Evolutionary conservation across 2,113 vertebrate genomes (phyloP), one percentile per base, ranked within the genome.

Genomic region (Asarcornis scutulata): DNA sequence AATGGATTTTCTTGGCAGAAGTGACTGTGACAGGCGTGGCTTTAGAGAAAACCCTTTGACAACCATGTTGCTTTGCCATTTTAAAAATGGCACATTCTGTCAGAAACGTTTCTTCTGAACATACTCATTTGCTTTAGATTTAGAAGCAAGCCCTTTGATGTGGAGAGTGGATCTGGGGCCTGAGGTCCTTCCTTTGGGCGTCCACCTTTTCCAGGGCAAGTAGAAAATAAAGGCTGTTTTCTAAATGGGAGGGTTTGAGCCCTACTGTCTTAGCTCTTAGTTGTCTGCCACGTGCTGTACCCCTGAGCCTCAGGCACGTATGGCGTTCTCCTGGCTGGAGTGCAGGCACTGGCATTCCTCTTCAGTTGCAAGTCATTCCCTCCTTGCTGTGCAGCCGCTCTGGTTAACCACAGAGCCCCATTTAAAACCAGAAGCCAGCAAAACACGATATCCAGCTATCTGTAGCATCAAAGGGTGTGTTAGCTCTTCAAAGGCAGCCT

Each of bases 1-100:
- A 85, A 52, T 38, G 34, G 46, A 53, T 92, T 90, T 87, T 71
- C 66, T 84, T 93, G 93, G 85, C 72, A 88, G 42, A 82, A 42
- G 36, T 94, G 29, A 32, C 66, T 62, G 6, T 23, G n/a, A 36
- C 31, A 71, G 48, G 71, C 0, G 0, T 93, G 77, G 56, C 63
- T 83, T 76, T 55, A 67, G 60, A 53, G 63, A 12, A 91, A 77
- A 18, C 46, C 34, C 27, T 83, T 67, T 80, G 63, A 32, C 55
- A 83, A 38, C 32, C 5, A 15, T 0, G 0, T 69, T 69, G 69
- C 0, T 0, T 62, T 83, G 46, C 63, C 64, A 23, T 88, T 93
- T 95, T 31, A 4, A 62, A 92, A 93, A 80, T 26, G 31, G 13
- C 44, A 25, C 25, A 26, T 92, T 88, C 34, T 75, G 18, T 85